Percentiles rank a stretch among this genome's conserved stretches.
Conservation (phyloP, 1,140 invertebrate genomes). For the Calephelis nemesis region DNA sequence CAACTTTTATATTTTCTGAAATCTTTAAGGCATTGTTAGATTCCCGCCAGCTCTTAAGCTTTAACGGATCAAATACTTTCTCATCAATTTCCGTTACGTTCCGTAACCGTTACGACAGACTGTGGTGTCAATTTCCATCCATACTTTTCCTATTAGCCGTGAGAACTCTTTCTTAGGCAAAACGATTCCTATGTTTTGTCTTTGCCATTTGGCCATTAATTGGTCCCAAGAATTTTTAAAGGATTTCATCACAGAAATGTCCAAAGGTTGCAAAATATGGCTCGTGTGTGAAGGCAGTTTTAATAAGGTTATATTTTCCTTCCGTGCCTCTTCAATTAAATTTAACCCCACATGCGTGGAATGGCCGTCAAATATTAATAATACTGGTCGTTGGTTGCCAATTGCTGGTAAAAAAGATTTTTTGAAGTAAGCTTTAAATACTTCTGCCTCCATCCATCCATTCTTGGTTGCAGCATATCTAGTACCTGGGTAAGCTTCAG, state of each 20-base stretch:
- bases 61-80: conserved; percentile 24
- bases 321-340: conserved; percentile 36
- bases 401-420: conserved; percentile 31
- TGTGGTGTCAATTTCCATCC: conserved; percentile 31
- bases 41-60: conserved; percentile 25
- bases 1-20: too few relatives aligned
- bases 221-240: conserved; percentile 40
- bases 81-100: conserved; percentile 26
- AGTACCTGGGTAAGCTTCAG: conserved; percentile 31
- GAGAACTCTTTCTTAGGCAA: conserved; percentile 37
- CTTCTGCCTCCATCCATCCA: conserved; percentile 34
- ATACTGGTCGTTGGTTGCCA: conserved; percentile 30
- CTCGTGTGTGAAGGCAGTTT: conserved; percentile 43
- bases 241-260: conserved; percentile 44
- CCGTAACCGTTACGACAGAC: conserved; percentile 37
- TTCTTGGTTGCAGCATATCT: conserved; percentile 35
- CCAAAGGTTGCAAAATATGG: conserved; percentile 45
- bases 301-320: conserved; percentile 39
- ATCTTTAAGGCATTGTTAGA: too few relatives aligned
- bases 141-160: conserved; percentile 27
- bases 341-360: conserved; percentile 32
- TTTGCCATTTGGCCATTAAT: conserved; percentile 39
- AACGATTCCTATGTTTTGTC: conserved; percentile 31
- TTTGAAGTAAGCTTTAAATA: conserved; percentile 32
- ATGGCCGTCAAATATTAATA: conserved; percentile 40